These are phyloP conservation scores for Arctocebus calabarensis DNA, from an alignment of 2,797 vertebrate genomes.

Conservation along the genomic window DNA sequence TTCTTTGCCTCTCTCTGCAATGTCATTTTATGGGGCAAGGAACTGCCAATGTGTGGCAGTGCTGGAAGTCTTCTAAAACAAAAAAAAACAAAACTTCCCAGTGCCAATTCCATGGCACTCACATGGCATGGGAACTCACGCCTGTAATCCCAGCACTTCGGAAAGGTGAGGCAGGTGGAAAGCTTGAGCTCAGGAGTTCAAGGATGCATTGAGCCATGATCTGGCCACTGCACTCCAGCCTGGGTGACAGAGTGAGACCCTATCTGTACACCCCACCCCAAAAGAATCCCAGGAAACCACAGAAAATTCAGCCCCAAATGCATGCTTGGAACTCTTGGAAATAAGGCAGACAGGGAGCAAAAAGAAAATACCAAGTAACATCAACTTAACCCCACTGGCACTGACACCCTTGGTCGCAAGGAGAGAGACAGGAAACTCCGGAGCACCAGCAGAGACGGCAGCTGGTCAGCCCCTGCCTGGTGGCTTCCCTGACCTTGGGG, in stretches of 20 bases:
- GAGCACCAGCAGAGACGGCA: fast-evolving
- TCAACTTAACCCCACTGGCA: not conserved
- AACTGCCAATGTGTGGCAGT: not conserved
- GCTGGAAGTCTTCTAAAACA: not conserved
- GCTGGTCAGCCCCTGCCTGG: not conserved
- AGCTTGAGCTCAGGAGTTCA: not conserved
- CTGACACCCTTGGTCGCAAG: fast-evolving
- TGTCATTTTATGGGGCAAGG: not conserved
- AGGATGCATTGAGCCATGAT: not conserved
- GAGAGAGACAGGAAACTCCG: not conserved
- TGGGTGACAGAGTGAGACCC: not conserved
- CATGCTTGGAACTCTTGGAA: not conserved
- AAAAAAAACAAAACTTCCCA: not conserved
- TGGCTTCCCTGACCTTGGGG: conserved; percentile 91
- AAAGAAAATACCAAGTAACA: not conserved
- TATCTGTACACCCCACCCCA: not conserved
- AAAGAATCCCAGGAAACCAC: not conserved
- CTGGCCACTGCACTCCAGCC: not conserved
- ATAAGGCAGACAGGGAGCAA: not conserved
- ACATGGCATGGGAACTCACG: not conserved
- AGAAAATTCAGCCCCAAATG: not conserved
- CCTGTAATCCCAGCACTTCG: not conserved
- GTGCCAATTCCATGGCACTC: not conserved
- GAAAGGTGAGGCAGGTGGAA: not conserved
- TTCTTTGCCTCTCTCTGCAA: not conserved